phyloP scores from a whole-genome alignment of 92 coral and sea anemone genomes.

The Isaurus tuberculatus region DNA sequence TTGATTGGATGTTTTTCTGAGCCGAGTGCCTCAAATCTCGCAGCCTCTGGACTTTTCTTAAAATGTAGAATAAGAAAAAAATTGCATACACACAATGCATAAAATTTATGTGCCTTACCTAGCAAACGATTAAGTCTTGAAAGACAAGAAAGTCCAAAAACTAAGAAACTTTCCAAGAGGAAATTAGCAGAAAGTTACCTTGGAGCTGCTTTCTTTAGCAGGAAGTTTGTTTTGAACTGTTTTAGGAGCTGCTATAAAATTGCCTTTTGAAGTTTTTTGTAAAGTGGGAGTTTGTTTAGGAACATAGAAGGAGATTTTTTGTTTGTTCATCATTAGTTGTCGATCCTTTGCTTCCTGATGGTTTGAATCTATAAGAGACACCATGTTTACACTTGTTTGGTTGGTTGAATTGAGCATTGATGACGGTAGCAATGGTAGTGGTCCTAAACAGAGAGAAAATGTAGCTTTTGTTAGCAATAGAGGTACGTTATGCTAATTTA shows the following conservation, averaged over 20 bases:
- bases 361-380: neutral
- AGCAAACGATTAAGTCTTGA: too few relatives aligned
- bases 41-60: neutral
- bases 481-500: neutral
- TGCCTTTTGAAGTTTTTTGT: neutral
- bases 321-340: neutral
- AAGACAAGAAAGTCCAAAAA: too few relatives aligned
- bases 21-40: neutral
- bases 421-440: conserved; percentile 16
- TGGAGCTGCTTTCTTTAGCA: neutral
- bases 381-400: neutral
- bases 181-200: neutral
- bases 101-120: too few relatives aligned
- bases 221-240: neutral
- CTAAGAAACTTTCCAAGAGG: neutral
- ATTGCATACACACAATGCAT: too few relatives aligned
- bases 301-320: neutral
- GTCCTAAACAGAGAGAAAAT: neutral
- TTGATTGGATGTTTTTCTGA: neutral
- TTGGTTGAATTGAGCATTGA: neutral
- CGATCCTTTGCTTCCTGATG: neutral
- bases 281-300: neutral
- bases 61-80: neutral
- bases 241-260: neutral
- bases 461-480: neutral